A percentile compares a stretch with the other conserved stretches of the same genome.
phyloP scores from a whole-genome alignment of 2,113 vertebrate species.

The Ochotona princeps region DNA sequence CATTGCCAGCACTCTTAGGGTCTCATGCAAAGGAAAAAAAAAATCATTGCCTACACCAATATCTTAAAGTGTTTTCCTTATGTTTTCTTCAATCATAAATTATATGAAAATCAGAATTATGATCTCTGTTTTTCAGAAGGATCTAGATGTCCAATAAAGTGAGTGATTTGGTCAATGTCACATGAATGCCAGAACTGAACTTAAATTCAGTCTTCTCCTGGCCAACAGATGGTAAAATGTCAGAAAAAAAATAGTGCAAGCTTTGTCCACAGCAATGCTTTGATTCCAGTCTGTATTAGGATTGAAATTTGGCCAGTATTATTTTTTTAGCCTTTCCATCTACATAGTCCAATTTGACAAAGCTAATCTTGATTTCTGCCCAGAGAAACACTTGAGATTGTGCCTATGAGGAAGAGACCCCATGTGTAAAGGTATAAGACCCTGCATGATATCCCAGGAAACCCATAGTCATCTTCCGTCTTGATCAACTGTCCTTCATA shows the following conservation, averaged over 20 bases:
- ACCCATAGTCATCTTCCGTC: not conserved
- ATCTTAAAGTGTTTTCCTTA: too few relatives aligned
- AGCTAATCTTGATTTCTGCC: not conserved
- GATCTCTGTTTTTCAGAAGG: not conserved
- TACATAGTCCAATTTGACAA: not conserved
- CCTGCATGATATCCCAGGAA: not conserved
- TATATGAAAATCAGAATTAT: not conserved
- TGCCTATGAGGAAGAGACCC: not conserved
- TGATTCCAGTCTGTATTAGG: not conserved
- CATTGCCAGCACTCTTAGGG: too few relatives aligned
- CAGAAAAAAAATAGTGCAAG: not conserved
- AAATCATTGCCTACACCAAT: too few relatives aligned
- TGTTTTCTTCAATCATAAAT: not conserved
- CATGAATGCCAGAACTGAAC: not conserved
- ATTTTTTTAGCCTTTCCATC: not conserved
- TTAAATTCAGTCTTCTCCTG: not conserved
- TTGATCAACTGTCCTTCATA: not conserved
- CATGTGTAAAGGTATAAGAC: not conserved
- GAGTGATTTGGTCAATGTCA: not conserved
- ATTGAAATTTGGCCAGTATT: not conserved
- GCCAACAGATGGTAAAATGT: not conserved
- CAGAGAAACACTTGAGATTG: not conserved
- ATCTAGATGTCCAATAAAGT: not conserved
- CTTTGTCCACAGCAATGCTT: constrained; percentile 17
- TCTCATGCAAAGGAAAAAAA: too few relatives aligned